Evolutionary conservation across 2,113 vertebrate species (phyloP).

Genomic region (Ovibos moschatus): DNA sequence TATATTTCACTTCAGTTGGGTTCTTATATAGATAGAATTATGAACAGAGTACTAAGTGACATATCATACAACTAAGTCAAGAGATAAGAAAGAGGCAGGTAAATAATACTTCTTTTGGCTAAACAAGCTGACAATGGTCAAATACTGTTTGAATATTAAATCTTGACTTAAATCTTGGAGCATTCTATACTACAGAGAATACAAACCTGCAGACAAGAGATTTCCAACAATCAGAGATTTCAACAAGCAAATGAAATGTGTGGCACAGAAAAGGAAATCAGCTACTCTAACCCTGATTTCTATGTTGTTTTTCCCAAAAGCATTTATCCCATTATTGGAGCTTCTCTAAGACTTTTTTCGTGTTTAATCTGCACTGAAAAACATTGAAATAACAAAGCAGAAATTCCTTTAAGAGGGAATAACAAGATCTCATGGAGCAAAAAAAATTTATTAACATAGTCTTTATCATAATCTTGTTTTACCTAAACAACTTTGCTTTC

Average conservation of each 20-base stretch:
- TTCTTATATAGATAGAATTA: not conserved
- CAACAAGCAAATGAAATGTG: not conserved
- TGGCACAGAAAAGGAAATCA: constrained; percentile 24
- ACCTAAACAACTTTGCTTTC: not conserved
- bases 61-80: not conserved
- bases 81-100: not conserved
- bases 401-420: not conserved
- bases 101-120: not conserved
- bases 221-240: not conserved
- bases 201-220: not conserved
- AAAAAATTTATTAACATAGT: constrained; percentile 27
- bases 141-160: constrained; percentile 8
- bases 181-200: not conserved
- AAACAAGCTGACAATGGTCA: not conserved
- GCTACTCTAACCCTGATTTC: not conserved
- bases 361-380: not conserved
- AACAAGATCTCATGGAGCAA: not conserved
- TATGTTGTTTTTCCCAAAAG: not conserved
- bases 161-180: not conserved
- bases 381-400: not conserved
- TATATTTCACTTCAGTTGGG: constrained; percentile 1
- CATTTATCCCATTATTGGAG: not conserved
- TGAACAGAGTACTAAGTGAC: not conserved
- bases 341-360: not conserved
- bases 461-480: not conserved